Conservation (phyloP, 2,888 invertebrate genomes). For the Lasioglossum zephyrum region DNA sequence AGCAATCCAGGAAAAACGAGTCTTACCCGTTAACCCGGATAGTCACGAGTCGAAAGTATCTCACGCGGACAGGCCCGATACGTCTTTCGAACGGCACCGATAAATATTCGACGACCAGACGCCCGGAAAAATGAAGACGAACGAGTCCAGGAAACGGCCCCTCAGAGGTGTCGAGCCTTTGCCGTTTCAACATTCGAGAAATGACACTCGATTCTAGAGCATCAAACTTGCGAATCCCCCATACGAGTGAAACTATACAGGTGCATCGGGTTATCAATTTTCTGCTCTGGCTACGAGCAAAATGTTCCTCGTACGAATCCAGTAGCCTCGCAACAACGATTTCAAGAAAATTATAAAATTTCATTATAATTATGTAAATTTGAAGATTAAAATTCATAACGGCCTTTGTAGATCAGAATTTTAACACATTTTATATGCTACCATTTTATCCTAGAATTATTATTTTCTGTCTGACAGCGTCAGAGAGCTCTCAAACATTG, state of each 20-base stretch:
- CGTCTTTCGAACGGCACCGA: constrained; percentile 13
- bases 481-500: no score
- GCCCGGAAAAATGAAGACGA: constrained; percentile 1
- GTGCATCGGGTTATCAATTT: background rate
- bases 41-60: background rate
- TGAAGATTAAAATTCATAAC: no score
- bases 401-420: no score
- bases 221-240: background rate
- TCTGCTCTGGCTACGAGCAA: no score
- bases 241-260: background rate
- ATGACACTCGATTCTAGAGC: background rate
- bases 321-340: no score
- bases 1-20: no score
- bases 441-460: no score
- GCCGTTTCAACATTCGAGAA: background rate
- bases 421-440: no score
- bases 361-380: no score
- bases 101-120: constrained; percentile 25
- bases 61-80: constrained; percentile 9
- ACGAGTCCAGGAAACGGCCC: background rate
- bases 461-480: no score
- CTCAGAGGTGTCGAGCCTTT: background rate
- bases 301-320: no score
- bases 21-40: background rate
- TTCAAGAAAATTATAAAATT: no score